phyloP scores from a whole-genome alignment of 2,888 invertebrate genomes.

The Microdon myrmicae region DNA sequence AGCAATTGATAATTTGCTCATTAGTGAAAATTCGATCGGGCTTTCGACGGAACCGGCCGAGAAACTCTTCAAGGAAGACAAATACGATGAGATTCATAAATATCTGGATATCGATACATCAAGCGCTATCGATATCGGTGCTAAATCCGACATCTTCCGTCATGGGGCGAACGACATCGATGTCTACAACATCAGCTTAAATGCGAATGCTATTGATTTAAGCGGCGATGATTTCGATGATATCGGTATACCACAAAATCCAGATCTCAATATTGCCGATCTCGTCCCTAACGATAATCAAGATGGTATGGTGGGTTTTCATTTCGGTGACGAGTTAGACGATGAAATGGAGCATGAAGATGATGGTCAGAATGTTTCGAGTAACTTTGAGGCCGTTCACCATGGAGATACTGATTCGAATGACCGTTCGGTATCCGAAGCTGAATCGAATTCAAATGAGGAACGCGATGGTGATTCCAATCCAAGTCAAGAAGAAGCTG shows the following conservation, averaged over 20 bases:
- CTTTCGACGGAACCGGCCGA: background rate
- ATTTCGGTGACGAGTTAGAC: background rate
- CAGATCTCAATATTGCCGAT: background rate
- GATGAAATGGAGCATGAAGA: background rate
- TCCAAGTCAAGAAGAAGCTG: background rate
- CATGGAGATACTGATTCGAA: background rate
- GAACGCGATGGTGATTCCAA: background rate
- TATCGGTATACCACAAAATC: background rate
- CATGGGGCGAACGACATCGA: constrained; percentile 9
- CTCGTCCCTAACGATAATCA: background rate
- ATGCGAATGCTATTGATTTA: constrained; percentile 32
- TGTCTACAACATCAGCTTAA: constrained; percentile 19
- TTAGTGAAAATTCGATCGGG: constrained; percentile 6
- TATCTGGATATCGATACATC: constrained; percentile 1
- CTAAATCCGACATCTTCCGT: constrained; percentile 18
- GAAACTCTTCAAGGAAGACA: background rate
- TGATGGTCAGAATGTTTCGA: background rate
- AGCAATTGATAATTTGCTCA: constrained; percentile 11
- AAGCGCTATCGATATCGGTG: constrained; percentile 15
- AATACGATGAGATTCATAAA: constrained; percentile 3
- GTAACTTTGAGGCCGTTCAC: constrained; percentile 1
- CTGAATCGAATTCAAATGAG: background rate
- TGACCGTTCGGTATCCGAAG: background rate
- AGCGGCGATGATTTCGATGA: constrained; percentile 6
- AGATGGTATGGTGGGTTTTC: constrained; percentile 12